Base-by-base conservation (phyloP, 2,797 vertebrate genomes). In the Neopelma chrysocephalum region DNA sequence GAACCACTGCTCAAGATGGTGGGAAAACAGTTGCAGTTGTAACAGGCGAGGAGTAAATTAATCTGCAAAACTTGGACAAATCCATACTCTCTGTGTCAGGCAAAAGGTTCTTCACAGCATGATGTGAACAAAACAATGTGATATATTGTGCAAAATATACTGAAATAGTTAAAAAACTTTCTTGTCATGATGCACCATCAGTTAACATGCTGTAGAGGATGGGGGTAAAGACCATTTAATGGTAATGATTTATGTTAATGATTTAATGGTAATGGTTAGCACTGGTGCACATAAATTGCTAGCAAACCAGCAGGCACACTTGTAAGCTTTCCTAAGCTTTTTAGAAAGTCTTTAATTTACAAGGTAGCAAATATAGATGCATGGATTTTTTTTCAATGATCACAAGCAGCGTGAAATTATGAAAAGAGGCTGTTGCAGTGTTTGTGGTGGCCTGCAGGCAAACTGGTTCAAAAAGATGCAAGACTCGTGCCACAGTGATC, bases 401-500 rank as follows among this genome's bases (percentile, higher is more conserved):
- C 34, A 34, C 4, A 6, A 6, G 71, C 36, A 82, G 57, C 1
- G 25, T 66, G 31, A 62, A 57, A 15, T 40, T 60, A 47, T 64
- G 57, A 25, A 43, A 65, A 47, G 78, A 16, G 45, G 50, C 45
- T 65, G 42, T n/a, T 57, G 42, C 17, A 53, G 18, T 36, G 23
- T 61, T 69, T 56, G 47, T 36, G 62, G 65, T 65, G 54, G 17
- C 72, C 62, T 60, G 29, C 65, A 66, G 51, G 72, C 43, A 92
- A 22, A 20, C 32, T 11, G 34, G 48, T 43, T 56, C 51, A 54
- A 1, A 64, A 72, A 51, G 58, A 26, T 76, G 27, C 1, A 5
- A 68, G 36, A 22, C 27, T 47, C 1, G 0, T 23, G 22, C 18
- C 12, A 5, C 4, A 11, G 57, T 14, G 20, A 42, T 64, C 62